Conservation (phyloP, 2,888 invertebrate genomes). For the Amiota communis region DNA sequence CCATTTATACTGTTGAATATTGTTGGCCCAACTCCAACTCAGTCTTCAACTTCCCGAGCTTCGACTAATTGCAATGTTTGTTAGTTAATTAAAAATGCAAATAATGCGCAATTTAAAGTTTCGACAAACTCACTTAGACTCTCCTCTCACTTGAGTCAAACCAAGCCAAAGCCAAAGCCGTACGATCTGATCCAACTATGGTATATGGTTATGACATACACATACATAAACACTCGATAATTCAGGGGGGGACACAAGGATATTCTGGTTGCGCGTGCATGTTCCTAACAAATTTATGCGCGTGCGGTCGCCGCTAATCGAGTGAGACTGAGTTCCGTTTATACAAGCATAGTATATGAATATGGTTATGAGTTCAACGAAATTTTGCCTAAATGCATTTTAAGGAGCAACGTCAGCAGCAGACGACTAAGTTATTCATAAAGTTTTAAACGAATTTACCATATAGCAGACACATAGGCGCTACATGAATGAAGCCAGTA, state of each 20-base stretch:
- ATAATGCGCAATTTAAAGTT: slow-evolving; percentile 47
- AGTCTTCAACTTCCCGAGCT: background rate
- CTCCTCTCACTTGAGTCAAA: background rate
- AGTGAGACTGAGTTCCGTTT: slow-evolving; percentile 45
- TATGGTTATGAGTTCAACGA: slow-evolving; percentile 20
- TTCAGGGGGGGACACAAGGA: background rate
- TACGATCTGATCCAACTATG: background rate
- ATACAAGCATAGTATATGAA: no score
- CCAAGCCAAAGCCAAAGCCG: background rate
- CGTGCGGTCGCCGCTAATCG: slow-evolving; percentile 46
- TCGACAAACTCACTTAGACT: slow-evolving; percentile 16
- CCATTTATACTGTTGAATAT: background rate
- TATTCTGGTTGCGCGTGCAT: slow-evolving; percentile 8
- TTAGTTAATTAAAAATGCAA: slow-evolving; percentile 61
- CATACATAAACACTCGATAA: background rate
- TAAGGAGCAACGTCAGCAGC: background rate
- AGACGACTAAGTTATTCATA: slow-evolving; percentile 25
- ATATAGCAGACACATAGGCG: background rate
- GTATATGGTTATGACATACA: background rate
- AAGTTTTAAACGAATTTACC: slow-evolving; percentile 25
- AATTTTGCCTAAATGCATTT: slow-evolving; percentile 12
- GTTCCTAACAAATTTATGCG: slow-evolving; percentile 16
- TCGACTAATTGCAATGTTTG: slow-evolving; percentile 54
- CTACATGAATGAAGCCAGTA: background rate
- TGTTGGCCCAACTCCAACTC: background rate